A percentile compares a stretch with the other conserved stretches of the same genome.
Conservation (phyloP, 2,888 invertebrate species). For the Blomia tropicalis region DNA sequence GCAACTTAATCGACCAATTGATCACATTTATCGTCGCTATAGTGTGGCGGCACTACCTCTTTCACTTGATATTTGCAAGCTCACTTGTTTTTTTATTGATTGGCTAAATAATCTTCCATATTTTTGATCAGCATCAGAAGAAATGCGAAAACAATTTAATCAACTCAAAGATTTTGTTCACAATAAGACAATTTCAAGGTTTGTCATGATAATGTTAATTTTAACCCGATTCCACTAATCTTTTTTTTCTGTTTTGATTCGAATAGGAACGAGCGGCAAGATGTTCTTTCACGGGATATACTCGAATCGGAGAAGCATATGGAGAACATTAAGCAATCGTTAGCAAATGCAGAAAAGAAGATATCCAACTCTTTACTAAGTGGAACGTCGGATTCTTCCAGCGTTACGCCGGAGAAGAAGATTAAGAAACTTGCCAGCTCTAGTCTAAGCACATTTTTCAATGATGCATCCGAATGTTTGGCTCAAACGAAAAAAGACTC, state of each 20-base stretch:
- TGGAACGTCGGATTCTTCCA: constrained; percentile 42
- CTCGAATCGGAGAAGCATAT: constrained; percentile 64
- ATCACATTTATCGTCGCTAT: too few relatives aligned
- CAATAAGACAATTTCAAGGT: constrained; percentile 1
- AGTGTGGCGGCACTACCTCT: too few relatives aligned
- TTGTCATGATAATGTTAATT: background rate
- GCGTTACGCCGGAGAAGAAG: constrained; percentile 22
- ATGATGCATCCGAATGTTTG: constrained; percentile 42
- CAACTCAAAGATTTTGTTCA: constrained; percentile 26
- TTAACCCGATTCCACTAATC: background rate
- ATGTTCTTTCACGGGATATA: constrained; percentile 63
- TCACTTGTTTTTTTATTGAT: background rate
- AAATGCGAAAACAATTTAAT: constrained; percentile 25
- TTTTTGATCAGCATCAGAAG: too few relatives aligned
- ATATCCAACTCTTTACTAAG: constrained; percentile 38
- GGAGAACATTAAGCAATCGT: constrained; percentile 56
- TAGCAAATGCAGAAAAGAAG: constrained; percentile 40
- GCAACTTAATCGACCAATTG: too few relatives aligned
- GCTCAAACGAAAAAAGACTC: constrained; percentile 45
- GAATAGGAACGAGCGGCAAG: constrained; percentile 66
- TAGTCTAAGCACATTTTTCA: constrained; percentile 56
- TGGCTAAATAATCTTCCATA: background rate
- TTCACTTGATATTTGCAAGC: too few relatives aligned
- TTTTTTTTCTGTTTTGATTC: background rate
- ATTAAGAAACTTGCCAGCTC: constrained; percentile 76